Evolutionary conservation across 1,140 invertebrate species (phyloP).

Genomic region (Diabrotica undecimpunctata): DNA sequence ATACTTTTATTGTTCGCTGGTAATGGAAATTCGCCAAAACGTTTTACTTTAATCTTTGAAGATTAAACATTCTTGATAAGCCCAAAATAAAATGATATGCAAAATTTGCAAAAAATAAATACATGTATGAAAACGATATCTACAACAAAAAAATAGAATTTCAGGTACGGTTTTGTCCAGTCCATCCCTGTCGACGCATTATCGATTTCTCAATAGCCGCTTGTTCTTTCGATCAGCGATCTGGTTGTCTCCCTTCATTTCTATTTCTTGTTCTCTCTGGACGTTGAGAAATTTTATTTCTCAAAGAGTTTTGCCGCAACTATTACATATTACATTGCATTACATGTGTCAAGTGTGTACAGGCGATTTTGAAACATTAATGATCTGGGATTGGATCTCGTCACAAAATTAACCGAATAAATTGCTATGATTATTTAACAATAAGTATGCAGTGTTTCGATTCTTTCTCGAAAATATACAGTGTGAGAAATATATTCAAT

Average conservation of each 20-base stretch:
- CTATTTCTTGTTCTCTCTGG: not conserved
- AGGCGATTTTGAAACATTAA: not conserved
- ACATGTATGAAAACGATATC: too few species aligned
- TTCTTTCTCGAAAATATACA: too few species aligned
- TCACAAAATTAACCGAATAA: not conserved
- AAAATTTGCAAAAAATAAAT: too few species aligned
- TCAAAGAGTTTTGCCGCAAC: constrained; percentile 1
- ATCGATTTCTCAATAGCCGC: constrained; percentile 1
- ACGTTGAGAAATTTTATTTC: not conserved
- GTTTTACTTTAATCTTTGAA: too few species aligned
- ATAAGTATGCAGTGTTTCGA: too few species aligned
- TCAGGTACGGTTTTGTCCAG: too few species aligned
- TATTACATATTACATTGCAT: not conserved
- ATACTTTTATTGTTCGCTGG: too few species aligned
- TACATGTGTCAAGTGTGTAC: constrained; percentile 1
- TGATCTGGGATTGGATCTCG: not conserved
- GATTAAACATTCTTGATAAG: too few species aligned
- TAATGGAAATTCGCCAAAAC: too few species aligned
- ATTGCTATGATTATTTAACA: not conserved
- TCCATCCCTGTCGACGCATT: not conserved
- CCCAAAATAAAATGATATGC: too few species aligned
- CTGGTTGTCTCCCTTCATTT: not conserved
- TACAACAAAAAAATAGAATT: too few species aligned
- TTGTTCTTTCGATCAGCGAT: not conserved
- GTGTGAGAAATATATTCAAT: too few species aligned